Evolutionary conservation across 2,797 vertebrate species (phyloP).

Genomic region (Dromococcyx pavoninus): DNA sequence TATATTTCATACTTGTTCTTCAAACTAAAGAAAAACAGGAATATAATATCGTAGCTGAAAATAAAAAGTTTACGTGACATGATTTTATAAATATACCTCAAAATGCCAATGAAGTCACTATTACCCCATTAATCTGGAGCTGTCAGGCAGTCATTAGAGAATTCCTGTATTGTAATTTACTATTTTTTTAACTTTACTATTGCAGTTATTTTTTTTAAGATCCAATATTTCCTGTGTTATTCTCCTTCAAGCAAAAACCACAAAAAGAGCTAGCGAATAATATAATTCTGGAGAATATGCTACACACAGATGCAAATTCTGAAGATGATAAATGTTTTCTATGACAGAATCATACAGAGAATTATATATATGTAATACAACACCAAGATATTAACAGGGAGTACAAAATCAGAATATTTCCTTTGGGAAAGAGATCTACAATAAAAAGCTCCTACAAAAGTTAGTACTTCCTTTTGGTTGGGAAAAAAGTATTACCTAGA

Average conservation of each 20-base stretch:
- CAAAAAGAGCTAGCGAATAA: not conserved
- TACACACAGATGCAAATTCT: not conserved
- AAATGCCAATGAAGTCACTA: not conserved
- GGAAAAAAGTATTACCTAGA: not conserved
- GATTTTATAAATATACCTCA: not conserved
- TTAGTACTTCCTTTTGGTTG: conserved; percentile 14
- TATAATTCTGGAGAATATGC: not conserved
- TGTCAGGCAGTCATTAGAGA: not conserved
- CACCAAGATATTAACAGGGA: not conserved
- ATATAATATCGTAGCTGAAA: not conserved
- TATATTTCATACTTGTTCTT: not conserved
- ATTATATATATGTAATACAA: conserved; percentile 12
- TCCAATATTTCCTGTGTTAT: not conserved
- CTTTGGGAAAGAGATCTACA: not conserved
- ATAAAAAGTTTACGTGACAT: not conserved
- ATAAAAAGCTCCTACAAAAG: not conserved
- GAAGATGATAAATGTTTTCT: not conserved
- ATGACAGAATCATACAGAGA: not conserved
- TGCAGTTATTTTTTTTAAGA: not conserved
- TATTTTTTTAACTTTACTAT: not conserved
- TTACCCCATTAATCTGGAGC: not conserved
- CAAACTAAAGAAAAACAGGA: not conserved
- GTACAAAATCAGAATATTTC: not conserved
- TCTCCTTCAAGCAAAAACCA: not conserved
- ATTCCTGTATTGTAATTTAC: not conserved